Evolutionary conservation across 30 jellyfish, hydroid and myxozoan genomes (phyloP).

Genomic region (Chrysaora quinquecirrha): DNA sequence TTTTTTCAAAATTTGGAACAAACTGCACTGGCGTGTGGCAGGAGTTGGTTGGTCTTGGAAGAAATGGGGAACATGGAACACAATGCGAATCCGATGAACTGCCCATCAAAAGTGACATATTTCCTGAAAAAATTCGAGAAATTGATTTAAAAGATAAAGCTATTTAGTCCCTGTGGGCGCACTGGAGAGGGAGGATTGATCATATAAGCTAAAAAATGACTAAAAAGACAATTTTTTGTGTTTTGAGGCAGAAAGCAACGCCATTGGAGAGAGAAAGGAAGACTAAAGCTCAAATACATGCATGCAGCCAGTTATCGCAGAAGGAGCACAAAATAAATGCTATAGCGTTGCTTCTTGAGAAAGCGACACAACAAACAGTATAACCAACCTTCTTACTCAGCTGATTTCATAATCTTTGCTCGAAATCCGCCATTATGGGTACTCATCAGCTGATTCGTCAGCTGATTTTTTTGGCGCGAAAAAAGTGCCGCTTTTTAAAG

Average conservation of each 20-base stretch:
- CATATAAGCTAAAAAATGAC: no score
- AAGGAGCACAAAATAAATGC: no score
- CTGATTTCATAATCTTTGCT: no score
- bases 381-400: no score
- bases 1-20: constrained; percentile 11
- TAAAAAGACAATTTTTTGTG: no score
- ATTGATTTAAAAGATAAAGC: neutral
- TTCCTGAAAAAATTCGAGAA: neutral
- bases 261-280: no score
- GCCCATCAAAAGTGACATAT: neutral
- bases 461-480: constrained; percentile 2
- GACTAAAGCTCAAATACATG: no score
- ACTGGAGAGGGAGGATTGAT: no score
- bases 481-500: neutral
- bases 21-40: neutral
- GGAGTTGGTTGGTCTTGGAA: neutral
- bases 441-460: neutral
- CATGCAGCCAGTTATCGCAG: no score
- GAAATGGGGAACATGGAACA: constrained; percentile 31
- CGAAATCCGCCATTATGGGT: neutral
- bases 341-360: no score
- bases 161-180: neutral
- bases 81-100: constrained; percentile 1
- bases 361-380: no score
- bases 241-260: no score